Evolutionary conservation across 2,113 vertebrate genomes (phyloP).

Genomic region (Gobiocypris rarus): DNA sequence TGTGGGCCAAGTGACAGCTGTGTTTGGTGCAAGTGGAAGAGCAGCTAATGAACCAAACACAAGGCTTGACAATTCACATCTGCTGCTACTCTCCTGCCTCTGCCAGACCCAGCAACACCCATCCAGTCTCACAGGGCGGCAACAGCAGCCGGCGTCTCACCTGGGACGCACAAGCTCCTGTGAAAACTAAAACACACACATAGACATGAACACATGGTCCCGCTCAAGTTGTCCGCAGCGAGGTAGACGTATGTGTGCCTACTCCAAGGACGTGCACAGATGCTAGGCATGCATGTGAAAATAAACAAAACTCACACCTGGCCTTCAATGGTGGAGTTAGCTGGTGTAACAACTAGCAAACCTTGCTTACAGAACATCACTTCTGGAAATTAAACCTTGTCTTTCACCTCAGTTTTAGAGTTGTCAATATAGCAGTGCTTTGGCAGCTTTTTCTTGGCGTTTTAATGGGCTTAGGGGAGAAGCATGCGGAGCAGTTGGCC

Average conservation of each 20-base stretch:
- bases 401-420: background rate
- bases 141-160: constrained; percentile 66
- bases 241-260: background rate
- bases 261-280: constrained; percentile 4
- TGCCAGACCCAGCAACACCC: constrained; percentile 60
- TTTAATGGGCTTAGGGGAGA: constrained; percentile 6
- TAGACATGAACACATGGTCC: background rate
- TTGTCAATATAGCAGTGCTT: constrained; percentile 2
- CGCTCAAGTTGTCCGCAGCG: background rate
- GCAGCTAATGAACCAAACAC: constrained; percentile 72
- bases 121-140: constrained; percentile 48
- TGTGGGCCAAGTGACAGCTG: constrained; percentile 72
- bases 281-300: background rate
- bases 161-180: constrained; percentile 54
- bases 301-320: constrained; percentile 27
- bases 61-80: constrained; percentile 77
- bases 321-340: background rate
- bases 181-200: constrained; percentile 10
- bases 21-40: constrained; percentile 68
- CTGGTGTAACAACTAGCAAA: background rate
- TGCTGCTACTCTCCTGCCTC: constrained; percentile 73
- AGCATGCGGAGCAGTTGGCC: constrained; percentile 16
- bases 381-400: background rate
- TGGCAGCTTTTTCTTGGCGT: background rate
- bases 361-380: background rate